These are phyloP conservation scores for Acrossocheilus wenchowensis DNA, from an alignment of 2,797 vertebrate genomes.

Conservation along the genomic window DNA sequence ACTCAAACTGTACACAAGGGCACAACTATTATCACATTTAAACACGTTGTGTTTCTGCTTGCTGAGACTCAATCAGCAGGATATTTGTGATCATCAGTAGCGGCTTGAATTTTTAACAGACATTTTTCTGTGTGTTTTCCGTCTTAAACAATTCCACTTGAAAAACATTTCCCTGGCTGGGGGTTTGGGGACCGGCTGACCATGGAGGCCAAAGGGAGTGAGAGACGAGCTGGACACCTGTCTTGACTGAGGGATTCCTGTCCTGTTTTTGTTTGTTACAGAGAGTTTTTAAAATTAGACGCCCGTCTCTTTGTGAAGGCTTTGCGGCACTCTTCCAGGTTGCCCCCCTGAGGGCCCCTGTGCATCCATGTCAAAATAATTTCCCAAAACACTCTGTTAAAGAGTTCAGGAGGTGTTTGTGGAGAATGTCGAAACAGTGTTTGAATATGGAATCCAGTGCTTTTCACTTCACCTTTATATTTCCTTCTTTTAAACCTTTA, in stretches of 20 bases:
- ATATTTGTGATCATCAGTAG: background rate
- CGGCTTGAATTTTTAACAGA: background rate
- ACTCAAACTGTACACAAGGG: background rate
- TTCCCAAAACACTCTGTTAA: slow-evolving; percentile 62
- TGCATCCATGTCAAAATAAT: slow-evolving; percentile 70
- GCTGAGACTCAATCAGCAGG: background rate
- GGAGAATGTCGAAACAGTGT: background rate
- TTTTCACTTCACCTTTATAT: background rate
- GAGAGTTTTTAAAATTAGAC: background rate
- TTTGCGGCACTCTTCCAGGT: background rate
- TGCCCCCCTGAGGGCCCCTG: slow-evolving; percentile 10
- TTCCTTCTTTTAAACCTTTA: background rate
- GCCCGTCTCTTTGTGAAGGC: background rate
- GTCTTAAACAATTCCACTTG: slow-evolving; percentile 64
- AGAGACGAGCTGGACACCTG: slow-evolving; percentile 58
- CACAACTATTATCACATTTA: background rate
- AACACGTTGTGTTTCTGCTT: background rate
- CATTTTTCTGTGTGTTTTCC: slow-evolving; percentile 53
- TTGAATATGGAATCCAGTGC: background rate
- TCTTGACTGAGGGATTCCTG: slow-evolving; percentile 62
- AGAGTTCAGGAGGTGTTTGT: slow-evolving; percentile 58
- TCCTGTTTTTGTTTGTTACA: slow-evolving; percentile 64
- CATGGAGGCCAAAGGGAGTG: slow-evolving; percentile 41
- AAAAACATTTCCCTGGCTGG: slow-evolving; percentile 68
- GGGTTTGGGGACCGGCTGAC: slow-evolving; percentile 52